A percentile compares a stretch with the other conserved stretches of the same genome.
Evolutionary conservation across 1,140 invertebrate genomes (phyloP).

Genomic region (Aradophagus sp.): DNA sequence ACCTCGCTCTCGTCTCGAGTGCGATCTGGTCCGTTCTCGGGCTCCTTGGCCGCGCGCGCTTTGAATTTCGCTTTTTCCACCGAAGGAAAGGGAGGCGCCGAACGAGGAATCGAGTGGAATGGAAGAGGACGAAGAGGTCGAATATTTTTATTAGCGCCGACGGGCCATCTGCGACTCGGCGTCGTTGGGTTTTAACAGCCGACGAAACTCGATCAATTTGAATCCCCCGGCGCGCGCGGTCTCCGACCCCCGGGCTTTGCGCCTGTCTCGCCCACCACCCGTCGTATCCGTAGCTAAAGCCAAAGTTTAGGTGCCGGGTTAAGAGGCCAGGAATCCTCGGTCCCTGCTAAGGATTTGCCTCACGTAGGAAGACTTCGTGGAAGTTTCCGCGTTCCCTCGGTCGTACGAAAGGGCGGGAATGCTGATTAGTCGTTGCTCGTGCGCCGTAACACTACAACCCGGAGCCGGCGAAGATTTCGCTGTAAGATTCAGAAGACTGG

Average conservation of each 20-base stretch:
- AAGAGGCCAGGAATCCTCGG: conserved; percentile 63
- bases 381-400: conserved; percentile 58
- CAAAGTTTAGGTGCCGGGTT: conserved; percentile 59
- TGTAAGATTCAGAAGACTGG: conserved; percentile 65
- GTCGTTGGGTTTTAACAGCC: conserved; percentile 1
- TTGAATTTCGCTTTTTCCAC: too few species aligned
- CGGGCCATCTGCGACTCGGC: too few species aligned
- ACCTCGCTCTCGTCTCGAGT: conserved; percentile 51
- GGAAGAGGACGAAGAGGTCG: too few species aligned
- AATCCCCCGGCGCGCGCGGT: conserved; percentile 2
- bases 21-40: conserved; percentile 51
- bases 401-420: conserved; percentile 67
- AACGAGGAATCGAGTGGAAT: too few species aligned
- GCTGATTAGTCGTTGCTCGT: conserved; percentile 74
- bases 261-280: too few species aligned
- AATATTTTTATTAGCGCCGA: too few species aligned
- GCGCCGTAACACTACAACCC: conserved; percentile 74
- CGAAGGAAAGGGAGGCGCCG: too few species aligned
- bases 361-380: conserved; percentile 69
- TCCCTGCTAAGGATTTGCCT: conserved; percentile 73
- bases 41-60: too few species aligned
- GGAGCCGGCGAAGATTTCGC: conserved; percentile 66
- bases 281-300: conserved; percentile 19
- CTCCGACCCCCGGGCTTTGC: not conserved
- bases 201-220: conserved; percentile 18